Evolutionary conservation across 2,888 invertebrate genomes (phyloP), one percentile per base, ranked within the genome.

Genomic region (Cybosia mesomella): DNA sequence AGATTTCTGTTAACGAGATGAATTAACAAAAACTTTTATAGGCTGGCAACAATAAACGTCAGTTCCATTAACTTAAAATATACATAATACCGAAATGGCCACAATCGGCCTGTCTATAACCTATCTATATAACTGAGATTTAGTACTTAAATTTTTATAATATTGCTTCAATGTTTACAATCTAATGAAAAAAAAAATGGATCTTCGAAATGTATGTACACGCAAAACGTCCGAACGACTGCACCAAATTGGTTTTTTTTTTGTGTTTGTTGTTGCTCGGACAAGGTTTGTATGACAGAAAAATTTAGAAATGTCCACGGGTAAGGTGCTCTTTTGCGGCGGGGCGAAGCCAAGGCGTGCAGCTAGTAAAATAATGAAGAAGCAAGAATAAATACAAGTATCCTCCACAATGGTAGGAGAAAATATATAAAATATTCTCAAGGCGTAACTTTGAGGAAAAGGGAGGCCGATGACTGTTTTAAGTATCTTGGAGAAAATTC

Each of bases 401-500:
- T 21, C 9, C 0, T 32, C 18, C n/a, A n/a, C 18, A 32, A n/a
- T 9, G 57, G 28, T 32, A 32, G 15, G 1, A 28, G 28, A 57
- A 57, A 28, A 18, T 28, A 28, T 28, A 57, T 28, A 32, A n/a
- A 57, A 28, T 18, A 57, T 57, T 57, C 57, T 7, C n/a, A 1
- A 0, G 28, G 1, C n/a, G 28, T 13, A 32, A 54, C 39, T 39
- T 65, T 39, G 36, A 66, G 39, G 49, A 60, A 57, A 61, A 68
- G 5, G 57, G 57, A 49, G 21, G 4, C 21, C 43, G 21, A 58
- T 58, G 43, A 34, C 58, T 59, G 54, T 59, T 66, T 11, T 49
- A 55, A 59, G 63, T 43, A 53, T 60, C 49, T 58, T 22, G 49
- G 55, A 43, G 43, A 64, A 67, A 66, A 64, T 67, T 64, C 57